Base-by-base conservation (phyloP, 2,797 vertebrate species). In the Melanotaenia maccullochi region DNA sequence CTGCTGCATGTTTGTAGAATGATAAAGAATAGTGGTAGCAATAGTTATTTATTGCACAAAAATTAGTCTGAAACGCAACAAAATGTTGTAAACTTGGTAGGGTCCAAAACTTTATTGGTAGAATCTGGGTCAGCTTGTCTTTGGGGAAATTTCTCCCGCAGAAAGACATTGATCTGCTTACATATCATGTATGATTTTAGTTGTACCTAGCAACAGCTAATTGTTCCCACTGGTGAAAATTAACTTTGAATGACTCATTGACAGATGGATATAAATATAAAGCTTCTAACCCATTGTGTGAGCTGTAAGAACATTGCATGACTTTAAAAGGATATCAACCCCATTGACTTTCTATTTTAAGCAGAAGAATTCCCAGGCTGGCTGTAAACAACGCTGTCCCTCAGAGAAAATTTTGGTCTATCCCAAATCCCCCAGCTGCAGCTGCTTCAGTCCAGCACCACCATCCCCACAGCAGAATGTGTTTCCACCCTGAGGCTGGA, bases 361-460 rank as follows among this genome's bases (percentile, higher is more conserved):
- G 60, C 20, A 24, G 14, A 18, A 32, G 28, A 73, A 63, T 78
- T 76, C 57, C 71, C 83, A 65, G 54, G 73, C 69, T 76, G 75
- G 61, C 63, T 68, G 66, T 86, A 78, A 88, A 88, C 77, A 87
- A 60, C 40, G 18, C n/a, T n/a, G 40, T 75, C 69, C 78, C 74
- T 60, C 6, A 49, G 78, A 85, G 81, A 66, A 85, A 84, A 67
- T 58, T 40, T 78, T 60, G 84, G 89, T 86, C 73, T 87, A 84
- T 86, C 87, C 88, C 83, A 85, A 60, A 68, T 81, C 85, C 83
- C 81, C 20, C 18, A 52, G 75, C 72, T 78, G 63, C 76, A 65
- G 66, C 69, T 61, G 51, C 63, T 71, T 73, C 47, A 36, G 63
- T 65, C 77, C 68, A 70, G 78, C 66, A 25, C 60, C 63, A 12